Evolutionary conservation across 1,140 invertebrate species (phyloP).

Genomic region (Augochlora pura): DNA sequence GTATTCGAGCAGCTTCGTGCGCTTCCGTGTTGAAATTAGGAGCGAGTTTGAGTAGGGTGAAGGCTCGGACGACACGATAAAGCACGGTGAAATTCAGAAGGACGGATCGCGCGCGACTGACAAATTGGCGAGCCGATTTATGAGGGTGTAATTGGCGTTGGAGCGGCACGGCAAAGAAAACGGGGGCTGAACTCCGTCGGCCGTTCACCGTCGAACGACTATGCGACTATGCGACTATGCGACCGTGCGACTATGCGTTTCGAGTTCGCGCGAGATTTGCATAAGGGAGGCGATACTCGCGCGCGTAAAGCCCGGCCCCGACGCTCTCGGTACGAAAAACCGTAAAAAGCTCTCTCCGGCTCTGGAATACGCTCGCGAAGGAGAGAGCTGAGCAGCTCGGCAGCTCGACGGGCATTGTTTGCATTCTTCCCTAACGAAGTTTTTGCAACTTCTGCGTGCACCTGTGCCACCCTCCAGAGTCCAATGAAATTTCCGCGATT

Average conservation of each 20-base stretch:
- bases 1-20: not conserved
- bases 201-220: slow-evolving; percentile 4
- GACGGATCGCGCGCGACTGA: slow-evolving; percentile 55
- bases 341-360: slow-evolving; percentile 18
- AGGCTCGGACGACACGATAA: slow-evolving; percentile 52
- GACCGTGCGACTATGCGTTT: not conserved
- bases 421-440: slow-evolving; percentile 65
- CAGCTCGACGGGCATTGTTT: slow-evolving; percentile 62
- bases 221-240: not conserved
- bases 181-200: slow-evolving; percentile 19
- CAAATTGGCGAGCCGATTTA: slow-evolving; percentile 64
- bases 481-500: slow-evolving; percentile 57
- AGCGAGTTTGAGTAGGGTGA: slow-evolving; percentile 28
- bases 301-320: slow-evolving; percentile 35
- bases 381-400: slow-evolving; percentile 38
- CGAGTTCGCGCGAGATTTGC: slow-evolving; percentile 55
- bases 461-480: slow-evolving; percentile 36
- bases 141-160: slow-evolving; percentile 58
- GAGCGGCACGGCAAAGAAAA: slow-evolving; percentile 50
- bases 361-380: slow-evolving; percentile 16
- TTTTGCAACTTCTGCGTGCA: slow-evolving; percentile 60
- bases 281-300: slow-evolving; percentile 60
- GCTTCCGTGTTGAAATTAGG: slow-evolving; percentile 48
- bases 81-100: slow-evolving; percentile 56
- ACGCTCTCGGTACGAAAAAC: not conserved